Conservation (phyloP, 2,888 invertebrate species). For the Helicoverpa assulta region DNA sequence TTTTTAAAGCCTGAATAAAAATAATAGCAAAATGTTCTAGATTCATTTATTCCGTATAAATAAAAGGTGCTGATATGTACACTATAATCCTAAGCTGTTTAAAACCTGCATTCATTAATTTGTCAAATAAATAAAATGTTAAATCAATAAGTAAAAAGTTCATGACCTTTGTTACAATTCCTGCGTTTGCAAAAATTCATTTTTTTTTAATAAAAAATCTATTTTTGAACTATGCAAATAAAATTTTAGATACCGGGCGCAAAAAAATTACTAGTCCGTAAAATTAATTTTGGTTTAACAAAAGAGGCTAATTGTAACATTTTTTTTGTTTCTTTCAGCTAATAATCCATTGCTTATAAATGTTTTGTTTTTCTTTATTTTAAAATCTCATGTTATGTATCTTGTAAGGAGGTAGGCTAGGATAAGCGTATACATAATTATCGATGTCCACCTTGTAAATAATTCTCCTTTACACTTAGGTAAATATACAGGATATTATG, state of each 20-base stretch:
- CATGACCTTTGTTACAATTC: conserved; percentile 6
- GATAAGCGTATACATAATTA: conserved; percentile 78
- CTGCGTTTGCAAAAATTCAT: conserved; percentile 22
- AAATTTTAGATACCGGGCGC: conserved; percentile 24
- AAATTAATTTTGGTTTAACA: conserved; percentile 33
- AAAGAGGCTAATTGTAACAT: conserved; percentile 57
- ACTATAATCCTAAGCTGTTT: conserved; percentile 56
- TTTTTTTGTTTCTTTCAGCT: conserved; percentile 34
- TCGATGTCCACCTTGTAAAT: conserved; percentile 89
- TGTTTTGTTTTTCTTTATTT: conserved; percentile 41
- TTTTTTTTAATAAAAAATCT: conserved; percentile 14
- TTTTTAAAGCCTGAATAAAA: conserved; percentile 42
- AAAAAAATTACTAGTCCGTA: conserved; percentile 14
- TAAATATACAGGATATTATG: conserved; percentile 88
- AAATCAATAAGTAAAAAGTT: background rate
- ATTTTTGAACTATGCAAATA: conserved; percentile 17
- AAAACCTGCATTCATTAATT: conserved; percentile 23
- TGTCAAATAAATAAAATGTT: conserved; percentile 10
- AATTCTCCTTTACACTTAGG: conserved; percentile 89
- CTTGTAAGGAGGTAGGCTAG: conserved; percentile 73
- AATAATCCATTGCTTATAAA: conserved; percentile 43
- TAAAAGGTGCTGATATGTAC: conserved; percentile 54
- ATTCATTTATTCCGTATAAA: conserved; percentile 48
- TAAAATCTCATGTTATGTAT: conserved; percentile 59
- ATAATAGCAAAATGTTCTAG: conserved; percentile 33